A percentile compares a stretch with the other conserved stretches of the same genome.
Conservation (phyloP, 2,888 invertebrate genomes). For the Rhingia rostrata region DNA sequence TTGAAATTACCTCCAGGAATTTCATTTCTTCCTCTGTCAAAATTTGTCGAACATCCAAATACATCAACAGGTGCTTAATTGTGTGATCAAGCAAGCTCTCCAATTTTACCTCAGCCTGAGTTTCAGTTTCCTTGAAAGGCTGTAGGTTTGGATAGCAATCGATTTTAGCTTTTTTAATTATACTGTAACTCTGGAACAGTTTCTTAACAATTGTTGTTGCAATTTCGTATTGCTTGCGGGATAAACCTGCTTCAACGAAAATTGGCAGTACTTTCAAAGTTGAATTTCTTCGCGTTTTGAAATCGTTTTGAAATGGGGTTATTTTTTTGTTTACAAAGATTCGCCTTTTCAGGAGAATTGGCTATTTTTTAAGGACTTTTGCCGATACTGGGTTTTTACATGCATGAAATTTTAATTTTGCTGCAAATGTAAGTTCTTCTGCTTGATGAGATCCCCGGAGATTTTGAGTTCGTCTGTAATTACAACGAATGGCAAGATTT, state of each 20-base stretch:
- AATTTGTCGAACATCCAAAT: conserved; percentile 20
- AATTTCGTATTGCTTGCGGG: too few species aligned
- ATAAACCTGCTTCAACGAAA: conserved; percentile 20
- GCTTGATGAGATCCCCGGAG: background rate
- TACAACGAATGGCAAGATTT: background rate
- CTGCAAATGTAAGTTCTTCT: conserved; percentile 7
- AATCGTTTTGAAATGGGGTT: too few species aligned
- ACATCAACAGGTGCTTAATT: background rate
- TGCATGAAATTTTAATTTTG: conserved; percentile 2
- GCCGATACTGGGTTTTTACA: background rate
- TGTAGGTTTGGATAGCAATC: too few species aligned
- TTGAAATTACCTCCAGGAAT: conserved; percentile 4
- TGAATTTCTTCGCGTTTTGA: background rate
- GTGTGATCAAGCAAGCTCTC: conserved; percentile 7
- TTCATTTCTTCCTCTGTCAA: background rate
- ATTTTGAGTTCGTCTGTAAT: background rate
- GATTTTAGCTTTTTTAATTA: conserved; percentile 2
- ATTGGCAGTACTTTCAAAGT: background rate
- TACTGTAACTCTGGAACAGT: too few species aligned
- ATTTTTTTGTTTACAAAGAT: background rate
- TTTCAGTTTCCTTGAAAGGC: too few species aligned
- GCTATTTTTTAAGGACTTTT: conserved; percentile 1
- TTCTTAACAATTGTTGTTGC: too few species aligned
- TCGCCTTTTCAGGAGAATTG: background rate
- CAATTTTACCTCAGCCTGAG: too few species aligned